Evolutionary conservation across 2,888 invertebrate genomes (phyloP).

Genomic region (Micropterix aruncella): DNA sequence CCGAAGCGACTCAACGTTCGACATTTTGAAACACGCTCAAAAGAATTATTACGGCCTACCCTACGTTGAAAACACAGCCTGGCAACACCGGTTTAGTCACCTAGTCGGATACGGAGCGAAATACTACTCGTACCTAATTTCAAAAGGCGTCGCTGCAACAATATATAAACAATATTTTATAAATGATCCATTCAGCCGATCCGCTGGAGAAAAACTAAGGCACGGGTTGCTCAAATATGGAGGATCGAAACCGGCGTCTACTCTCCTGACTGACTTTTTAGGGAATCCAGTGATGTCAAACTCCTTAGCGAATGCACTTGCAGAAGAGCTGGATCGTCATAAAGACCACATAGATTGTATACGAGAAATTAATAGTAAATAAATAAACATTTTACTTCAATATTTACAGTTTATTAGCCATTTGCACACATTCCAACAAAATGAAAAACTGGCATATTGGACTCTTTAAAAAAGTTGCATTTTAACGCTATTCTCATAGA

Average conservation of each 20-base stretch:
- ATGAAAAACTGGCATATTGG: no score
- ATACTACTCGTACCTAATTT: slow-evolving; percentile 95
- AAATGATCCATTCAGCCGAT: slow-evolving; percentile 57
- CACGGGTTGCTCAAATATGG: slow-evolving; percentile 70
- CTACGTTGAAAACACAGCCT: slow-evolving; percentile 81
- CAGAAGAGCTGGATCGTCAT: slow-evolving; percentile 56
- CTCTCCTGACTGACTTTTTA: slow-evolving; percentile 67
- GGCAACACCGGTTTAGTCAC: slow-evolving; percentile 94
- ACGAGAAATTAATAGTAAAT: slow-evolving; percentile 9
- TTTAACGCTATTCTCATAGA: slow-evolving; percentile 1
- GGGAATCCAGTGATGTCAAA: slow-evolving; percentile 61
- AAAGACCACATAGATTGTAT: slow-evolving; percentile 30
- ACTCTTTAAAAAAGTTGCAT: neutral
- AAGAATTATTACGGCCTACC: slow-evolving; percentile 74
- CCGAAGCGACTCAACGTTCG: slow-evolving; percentile 44
- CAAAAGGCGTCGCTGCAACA: slow-evolving; percentile 82
- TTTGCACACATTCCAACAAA: no score
- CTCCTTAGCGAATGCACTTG: slow-evolving; percentile 65
- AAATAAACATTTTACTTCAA: slow-evolving; percentile 1
- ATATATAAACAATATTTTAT: slow-evolving; percentile 86
- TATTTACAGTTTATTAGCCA: neutral
- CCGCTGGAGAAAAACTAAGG: slow-evolving; percentile 68
- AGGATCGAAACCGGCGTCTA: slow-evolving; percentile 71
- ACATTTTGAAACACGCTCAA: slow-evolving; percentile 64
- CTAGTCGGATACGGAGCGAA: slow-evolving; percentile 97